A percentile compares a stretch with the other conserved stretches of the same genome.
Evolutionary conservation across 2,113 vertebrate species (phyloP).

Genomic region (Rhagologus leucostigma): DNA sequence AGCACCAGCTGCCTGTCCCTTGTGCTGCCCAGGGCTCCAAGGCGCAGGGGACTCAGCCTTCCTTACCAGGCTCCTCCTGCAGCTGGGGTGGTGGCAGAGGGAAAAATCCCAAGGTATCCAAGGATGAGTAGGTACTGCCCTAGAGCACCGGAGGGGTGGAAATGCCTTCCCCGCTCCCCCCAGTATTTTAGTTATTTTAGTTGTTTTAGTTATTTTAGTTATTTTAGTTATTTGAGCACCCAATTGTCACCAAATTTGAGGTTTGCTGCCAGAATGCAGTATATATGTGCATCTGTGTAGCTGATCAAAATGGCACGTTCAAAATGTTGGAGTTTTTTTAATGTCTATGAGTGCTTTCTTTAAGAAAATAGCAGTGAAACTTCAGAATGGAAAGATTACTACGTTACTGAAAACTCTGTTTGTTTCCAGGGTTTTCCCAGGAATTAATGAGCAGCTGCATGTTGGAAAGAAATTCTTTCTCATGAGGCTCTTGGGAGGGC

Average conservation of each 20-base stretch:
- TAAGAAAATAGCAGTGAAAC: neutral
- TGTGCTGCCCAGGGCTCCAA: neutral
- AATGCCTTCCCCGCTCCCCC: accelerated
- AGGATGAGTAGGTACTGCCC: neutral
- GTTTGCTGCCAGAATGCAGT: neutral
- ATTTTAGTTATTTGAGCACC: neutral
- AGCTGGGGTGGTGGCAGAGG: neutral
- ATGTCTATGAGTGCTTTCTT: neutral
- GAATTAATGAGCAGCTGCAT: slow-evolving; percentile 2
- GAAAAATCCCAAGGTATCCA: neutral
- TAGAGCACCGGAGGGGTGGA: neutral
- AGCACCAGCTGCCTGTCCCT: neutral
- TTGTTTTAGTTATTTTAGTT: neutral
- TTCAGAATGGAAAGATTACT: neutral
- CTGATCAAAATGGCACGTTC: neutral
- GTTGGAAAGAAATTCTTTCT: neutral
- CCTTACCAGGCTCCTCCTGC: neutral
- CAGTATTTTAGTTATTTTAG: neutral
- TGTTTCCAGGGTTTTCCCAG: neutral
- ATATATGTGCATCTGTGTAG: neutral
- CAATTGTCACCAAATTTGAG: neutral
- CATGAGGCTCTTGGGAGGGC: neutral
- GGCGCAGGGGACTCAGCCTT: neutral
- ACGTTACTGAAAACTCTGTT: neutral
- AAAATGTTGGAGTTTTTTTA: neutral